These are phyloP conservation scores for Cryptus viduatorius DNA, from an alignment of 2,888 invertebrate genomes.

Conservation along the genomic window DNA sequence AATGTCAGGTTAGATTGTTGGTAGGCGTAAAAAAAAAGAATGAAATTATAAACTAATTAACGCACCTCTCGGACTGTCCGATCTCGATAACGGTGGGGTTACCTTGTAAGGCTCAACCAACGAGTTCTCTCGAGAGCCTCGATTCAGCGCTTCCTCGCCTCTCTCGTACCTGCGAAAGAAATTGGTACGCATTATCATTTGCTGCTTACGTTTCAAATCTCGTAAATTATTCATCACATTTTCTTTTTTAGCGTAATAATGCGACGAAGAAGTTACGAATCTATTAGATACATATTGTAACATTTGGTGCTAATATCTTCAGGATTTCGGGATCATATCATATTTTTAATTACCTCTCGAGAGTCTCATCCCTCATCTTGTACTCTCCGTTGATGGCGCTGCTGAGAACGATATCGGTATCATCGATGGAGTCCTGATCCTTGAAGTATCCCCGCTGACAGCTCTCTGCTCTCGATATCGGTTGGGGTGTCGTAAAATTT, in stretches of 20 bases:
- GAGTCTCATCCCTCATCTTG: slow-evolving; percentile 82
- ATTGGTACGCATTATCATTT: too few relatives aligned
- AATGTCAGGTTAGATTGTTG: too few relatives aligned
- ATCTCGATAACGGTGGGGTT: slow-evolving; percentile 78
- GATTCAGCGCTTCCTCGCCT: slow-evolving; percentile 81
- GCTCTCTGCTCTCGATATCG: slow-evolving; percentile 82
- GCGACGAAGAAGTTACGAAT: too few relatives aligned
- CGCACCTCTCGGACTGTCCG: slow-evolving; percentile 81
- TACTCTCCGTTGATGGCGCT: slow-evolving; percentile 81
- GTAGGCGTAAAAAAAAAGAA: background rate
- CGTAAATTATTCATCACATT: too few relatives aligned
- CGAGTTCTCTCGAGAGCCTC: slow-evolving; percentile 84
- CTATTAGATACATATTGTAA: too few relatives aligned
- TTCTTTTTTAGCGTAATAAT: too few relatives aligned
- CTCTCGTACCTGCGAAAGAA: slow-evolving; percentile 79
- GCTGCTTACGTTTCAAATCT: too few relatives aligned
- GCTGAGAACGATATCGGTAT: slow-evolving; percentile 78
- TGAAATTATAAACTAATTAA: background rate
- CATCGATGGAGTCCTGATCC: slow-evolving; percentile 86
- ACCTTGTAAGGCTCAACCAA: slow-evolving; percentile 86
- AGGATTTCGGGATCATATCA: too few relatives aligned
- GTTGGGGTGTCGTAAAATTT: slow-evolving; percentile 78
- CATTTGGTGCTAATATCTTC: too few relatives aligned
- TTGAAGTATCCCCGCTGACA: slow-evolving; percentile 85
- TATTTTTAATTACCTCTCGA: slow-evolving; percentile 79